Base-by-base conservation (phyloP, 2,888 invertebrate species). In the Andrena praecox region DNA sequence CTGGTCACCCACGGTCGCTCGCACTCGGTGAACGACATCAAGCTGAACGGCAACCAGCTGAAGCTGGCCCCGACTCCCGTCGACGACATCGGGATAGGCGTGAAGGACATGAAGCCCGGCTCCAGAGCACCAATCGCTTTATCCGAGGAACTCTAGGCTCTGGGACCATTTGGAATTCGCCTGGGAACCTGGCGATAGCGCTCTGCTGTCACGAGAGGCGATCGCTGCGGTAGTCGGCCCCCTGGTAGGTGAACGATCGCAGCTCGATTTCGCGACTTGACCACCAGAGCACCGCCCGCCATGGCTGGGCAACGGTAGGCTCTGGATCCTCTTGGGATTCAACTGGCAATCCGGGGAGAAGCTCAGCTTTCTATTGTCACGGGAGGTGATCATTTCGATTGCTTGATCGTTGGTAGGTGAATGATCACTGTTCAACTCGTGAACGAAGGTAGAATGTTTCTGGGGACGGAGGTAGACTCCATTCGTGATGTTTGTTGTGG, bases 11-110 rank as follows among this genome's bases (percentile, higher is more conserved):
- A 96, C 89, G 96, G 96, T 33, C 95, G 96, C 90, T 96, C 96
- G 88, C 96, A 96, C 94, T 96, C 96, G 90, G 96, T 96, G 79
- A 96, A 96, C 74, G 97, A 97, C 92, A 96, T 97, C 80, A 96
- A 96, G 93, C 94, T 97, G 74, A 97, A 97, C 92, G 97, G 97
- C 0, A 96, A 96, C 91, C 96, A 96, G 89, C 91, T 96, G 87
- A 96, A 96, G 91, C 95, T 96, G 89, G 96, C 96, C 59, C 96
- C 96, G 0, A 76, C 96, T 74, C 96, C 96, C 89, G 95, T 96
- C 85, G 95, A 96, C 87, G 95, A 96, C 69, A 92, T 94, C 71
- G 88, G 89, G 62, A 90, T 92, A 75, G 91, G 92, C 35, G 93
- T 93, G 50, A 93, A 93, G 84, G 93, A 93, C 85, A 90, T 94